phyloP scores from a whole-genome alignment of 2,113 vertebrate genomes.

The Pipa parva region DNA sequence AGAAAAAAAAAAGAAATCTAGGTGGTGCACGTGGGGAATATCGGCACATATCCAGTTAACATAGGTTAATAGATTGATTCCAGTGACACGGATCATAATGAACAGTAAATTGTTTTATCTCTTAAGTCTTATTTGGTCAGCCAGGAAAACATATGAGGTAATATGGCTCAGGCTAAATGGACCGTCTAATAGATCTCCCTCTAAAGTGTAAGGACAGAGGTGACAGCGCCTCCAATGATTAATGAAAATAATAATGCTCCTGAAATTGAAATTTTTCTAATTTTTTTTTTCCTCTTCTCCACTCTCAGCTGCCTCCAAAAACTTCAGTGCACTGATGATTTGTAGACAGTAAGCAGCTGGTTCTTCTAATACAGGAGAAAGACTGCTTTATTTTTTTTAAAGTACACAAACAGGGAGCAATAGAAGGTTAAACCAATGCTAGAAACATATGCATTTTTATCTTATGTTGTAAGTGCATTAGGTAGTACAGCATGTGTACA shows the following conservation, averaged over 20 bases:
- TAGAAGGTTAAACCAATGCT: constrained; percentile 9
- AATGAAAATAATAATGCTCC: constrained; percentile 99
- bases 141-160: constrained; percentile 99
- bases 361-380: constrained; percentile 50
- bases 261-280: constrained; percentile 98
- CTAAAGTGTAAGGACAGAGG: constrained; percentile 93
- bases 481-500: too few relatives aligned
- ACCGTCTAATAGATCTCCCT: constrained; percentile 99
- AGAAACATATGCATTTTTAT: too few relatives aligned
- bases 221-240: constrained; percentile 95
- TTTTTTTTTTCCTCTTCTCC: constrained; percentile 74
- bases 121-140: constrained; percentile 99
- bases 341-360: constrained; percentile 73
- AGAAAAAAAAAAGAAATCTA: constrained; percentile 44
- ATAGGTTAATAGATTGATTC: constrained; percentile 99
- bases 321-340: constrained; percentile 84
- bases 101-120: constrained; percentile 99
- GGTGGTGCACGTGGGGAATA: constrained; percentile 68
- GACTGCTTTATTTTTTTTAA: constrained; percentile 16
- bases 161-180: constrained; percentile 98
- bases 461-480: too few relatives aligned
- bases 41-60: constrained; percentile 92
- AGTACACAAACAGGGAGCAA: constrained; percentile 16
- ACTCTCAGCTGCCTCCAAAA: constrained; percentile 79
- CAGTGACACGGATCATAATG: constrained; percentile 99